Base-by-base conservation (phyloP, 2,113 vertebrate genomes). In the Brienomyrus longianalis region DNA sequence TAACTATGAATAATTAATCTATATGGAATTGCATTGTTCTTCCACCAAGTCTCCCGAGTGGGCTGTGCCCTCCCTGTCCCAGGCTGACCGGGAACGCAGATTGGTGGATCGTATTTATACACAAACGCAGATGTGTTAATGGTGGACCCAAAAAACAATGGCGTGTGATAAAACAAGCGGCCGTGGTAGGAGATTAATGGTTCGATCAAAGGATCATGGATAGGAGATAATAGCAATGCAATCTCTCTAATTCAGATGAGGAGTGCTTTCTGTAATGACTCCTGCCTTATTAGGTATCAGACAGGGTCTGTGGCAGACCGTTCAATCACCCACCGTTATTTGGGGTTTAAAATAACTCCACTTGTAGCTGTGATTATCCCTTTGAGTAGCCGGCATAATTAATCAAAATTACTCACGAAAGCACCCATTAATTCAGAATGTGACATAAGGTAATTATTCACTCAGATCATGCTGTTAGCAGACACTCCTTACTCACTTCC, bases 371-470 rank as follows among this genome's bases (percentile, higher is more conserved):
- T 80, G 90, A 93, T 93, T 91, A 91, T 84, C 88, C 88, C 89
- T 50, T 87, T 45, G 31, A 90, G 86, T 91, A 88, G 9, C 83
- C 59, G 43, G 66, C 87, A 43, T 90, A 90, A 94, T 94, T 92
- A 93, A 95, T 94, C 92, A 92, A 83, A 90, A 91, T 93, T 91
- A 93, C 86, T 90, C 52, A 50, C 27, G 85, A 91, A 91, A 92
- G 90, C 90, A 88, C 92, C 90, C 48, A 2, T 92, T 93, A 89
- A 92, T 90, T 92, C 91, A 88, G 74, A 83, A 91, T 92, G 92
- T 86, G 56, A 91, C 90, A 91, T 88, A 90, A 92, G 92, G 90
- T 91, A 92, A 93, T 94, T 93, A 93, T 84, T 93, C 90, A 92
- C 91, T 93, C 86, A 74, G 90, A 91, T 90, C 88, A 77, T 86